Evolutionary conservation across 2,797 vertebrate genomes (phyloP).

Genomic region (Chloroceryle inda): DNA sequence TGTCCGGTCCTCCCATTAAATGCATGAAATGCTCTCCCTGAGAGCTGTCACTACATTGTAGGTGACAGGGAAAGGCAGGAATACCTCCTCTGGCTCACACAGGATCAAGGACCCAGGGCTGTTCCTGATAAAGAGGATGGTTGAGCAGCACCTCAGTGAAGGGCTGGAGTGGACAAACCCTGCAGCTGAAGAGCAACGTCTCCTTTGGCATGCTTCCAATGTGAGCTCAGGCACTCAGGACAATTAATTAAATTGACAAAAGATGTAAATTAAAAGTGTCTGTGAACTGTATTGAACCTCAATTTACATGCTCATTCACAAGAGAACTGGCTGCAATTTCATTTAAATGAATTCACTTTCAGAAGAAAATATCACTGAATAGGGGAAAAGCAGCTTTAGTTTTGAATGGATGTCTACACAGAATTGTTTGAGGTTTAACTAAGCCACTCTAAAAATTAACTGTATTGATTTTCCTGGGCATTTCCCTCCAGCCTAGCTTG

Average conservation of each 20-base stretch:
- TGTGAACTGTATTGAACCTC: conserved; percentile 11
- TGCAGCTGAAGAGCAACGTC: neutral
- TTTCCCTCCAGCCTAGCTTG: neutral
- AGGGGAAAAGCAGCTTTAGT: conserved; percentile 37
- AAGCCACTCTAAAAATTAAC: conserved; percentile 34
- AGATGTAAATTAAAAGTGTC: conserved; percentile 19
- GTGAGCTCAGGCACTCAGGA: neutral
- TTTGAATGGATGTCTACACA: conserved; percentile 14
- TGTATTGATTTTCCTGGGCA: neutral
- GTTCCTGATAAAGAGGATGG: neutral
- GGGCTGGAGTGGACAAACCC: neutral
- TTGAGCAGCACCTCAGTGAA: neutral
- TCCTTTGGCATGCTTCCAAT: neutral
- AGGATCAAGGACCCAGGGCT: neutral
- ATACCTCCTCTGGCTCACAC: neutral
- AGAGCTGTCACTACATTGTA: neutral
- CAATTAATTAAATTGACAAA: conserved; percentile 50
- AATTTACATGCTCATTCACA: conserved; percentile 30
- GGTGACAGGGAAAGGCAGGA: conserved; percentile 13
- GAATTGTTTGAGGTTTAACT: conserved; percentile 52
- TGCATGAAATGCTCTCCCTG: conserved; percentile 17
- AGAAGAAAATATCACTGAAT: conserved; percentile 37
- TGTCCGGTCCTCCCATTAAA: neutral
- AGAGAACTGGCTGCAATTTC: conserved; percentile 32
- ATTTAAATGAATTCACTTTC: conserved; percentile 62